Evolutionary conservation across 2,888 invertebrate species (phyloP), one percentile per base, ranked within the genome.

Genomic region (Exocentrus adspersus): DNA sequence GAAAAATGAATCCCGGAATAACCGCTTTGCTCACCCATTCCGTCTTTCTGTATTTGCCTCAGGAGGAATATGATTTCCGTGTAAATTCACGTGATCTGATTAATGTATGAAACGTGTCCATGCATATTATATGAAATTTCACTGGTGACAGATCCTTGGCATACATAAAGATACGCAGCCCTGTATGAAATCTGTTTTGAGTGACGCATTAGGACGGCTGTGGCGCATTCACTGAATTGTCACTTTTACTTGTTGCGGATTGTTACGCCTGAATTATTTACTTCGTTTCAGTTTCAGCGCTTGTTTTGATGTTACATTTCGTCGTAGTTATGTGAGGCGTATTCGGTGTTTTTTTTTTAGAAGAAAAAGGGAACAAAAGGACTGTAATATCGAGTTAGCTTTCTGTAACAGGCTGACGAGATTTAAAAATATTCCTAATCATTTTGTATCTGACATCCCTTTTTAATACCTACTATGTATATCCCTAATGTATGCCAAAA

Each of bases 31-130:
- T 3, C 1, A 10, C 16, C 14, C 17, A 28, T 28, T 7, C 14
- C 24, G 48, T 14, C 9, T 16, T 6, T 16, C 28, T 28, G 7
- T 16, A 12, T 48, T 28, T 28, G 28, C 28, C 48, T 24, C 45
- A 17, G 30, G 24, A 16, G 37, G 28, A 43, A 54, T 54, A 61
- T 17, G 54, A 61, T 54, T 54, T 54, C 48, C 32, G 19, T 30
- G 54, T 37, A 61, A 61, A 61, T 61, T 61, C 41, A 52, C 54
- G 32, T 46, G 54, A 46, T 52, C 54, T 54, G 54, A 61, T 61
- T 54, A 61, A 54, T 46, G 46, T 54, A 43, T 48, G 19, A 20
- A 24, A 54, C 61, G 61, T 61, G 61, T 48, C 45, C 4, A 19
- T n/a, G 48, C 54, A 61, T 61, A 54, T 42, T 32, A 46, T 54